phyloP scores from a whole-genome alignment of 2,888 invertebrate species.

The Diarsia mendica region DNA sequence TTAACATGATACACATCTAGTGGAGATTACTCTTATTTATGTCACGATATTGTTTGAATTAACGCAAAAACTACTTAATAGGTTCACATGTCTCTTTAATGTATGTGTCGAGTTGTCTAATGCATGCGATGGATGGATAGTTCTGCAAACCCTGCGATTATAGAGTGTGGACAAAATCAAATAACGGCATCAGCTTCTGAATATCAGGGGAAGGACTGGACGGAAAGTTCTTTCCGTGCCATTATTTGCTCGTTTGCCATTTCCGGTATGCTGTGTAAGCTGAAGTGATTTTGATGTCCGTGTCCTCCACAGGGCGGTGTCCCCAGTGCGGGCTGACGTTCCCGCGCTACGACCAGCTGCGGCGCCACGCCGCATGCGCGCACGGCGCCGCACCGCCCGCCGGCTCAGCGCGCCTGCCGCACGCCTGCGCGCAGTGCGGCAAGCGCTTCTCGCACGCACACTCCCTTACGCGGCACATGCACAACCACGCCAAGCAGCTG shows the following conservation, averaged over 20 bases:
- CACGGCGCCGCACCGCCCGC: conserved; percentile 68
- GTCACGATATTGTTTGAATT: not conserved
- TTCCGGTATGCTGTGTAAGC: not conserved
- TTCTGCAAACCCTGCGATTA: too few species aligned
- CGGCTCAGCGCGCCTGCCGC: conserved; percentile 47
- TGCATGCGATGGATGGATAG: too few species aligned
- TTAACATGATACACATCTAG: not conserved
- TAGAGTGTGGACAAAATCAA: too few species aligned
- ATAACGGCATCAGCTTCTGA: too few species aligned
- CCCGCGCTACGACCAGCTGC: conserved; percentile 85
- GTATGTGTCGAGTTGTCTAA: too few species aligned
- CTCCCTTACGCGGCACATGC: conserved; percentile 86
- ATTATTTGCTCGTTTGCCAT: not conserved
- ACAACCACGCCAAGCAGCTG: conserved; percentile 84
- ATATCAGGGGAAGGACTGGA: not conserved
- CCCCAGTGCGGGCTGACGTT: conserved; percentile 79
- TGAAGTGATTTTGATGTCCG: not conserved
- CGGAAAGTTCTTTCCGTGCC: too few species aligned
- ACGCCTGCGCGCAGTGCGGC: conserved; percentile 85
- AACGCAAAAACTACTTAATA: not conserved
- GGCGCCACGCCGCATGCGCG: conserved; percentile 79
- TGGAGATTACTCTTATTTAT: not conserved
- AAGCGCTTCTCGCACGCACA: conserved; percentile 85
- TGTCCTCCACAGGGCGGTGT: conserved; percentile 76
- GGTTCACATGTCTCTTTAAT: too few species aligned